Conservation (phyloP, 2,797 vertebrate genomes). For the Phalloptychus januarius region DNA sequence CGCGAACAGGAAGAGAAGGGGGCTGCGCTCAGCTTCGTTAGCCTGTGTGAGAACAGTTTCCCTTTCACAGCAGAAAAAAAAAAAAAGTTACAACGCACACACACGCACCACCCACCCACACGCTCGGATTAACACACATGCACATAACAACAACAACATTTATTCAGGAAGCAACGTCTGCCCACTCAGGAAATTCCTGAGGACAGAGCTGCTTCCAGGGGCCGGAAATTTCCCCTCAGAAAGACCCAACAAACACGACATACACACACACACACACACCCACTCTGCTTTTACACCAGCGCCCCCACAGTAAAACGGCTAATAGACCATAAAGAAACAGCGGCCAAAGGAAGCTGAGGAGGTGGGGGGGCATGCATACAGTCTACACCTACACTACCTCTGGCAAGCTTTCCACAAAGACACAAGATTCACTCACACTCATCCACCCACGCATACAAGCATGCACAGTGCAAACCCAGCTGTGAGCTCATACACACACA, state of each 20-base stretch:
- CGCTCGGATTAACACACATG: constrained; percentile 25
- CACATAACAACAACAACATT: constrained; percentile 81
- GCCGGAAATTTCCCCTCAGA: constrained; percentile 98
- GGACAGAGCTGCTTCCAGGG: constrained; percentile 94
- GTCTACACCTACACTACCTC: constrained; percentile 66
- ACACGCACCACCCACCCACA: constrained; percentile 31
- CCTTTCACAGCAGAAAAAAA: constrained; percentile 86
- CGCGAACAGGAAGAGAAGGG: constrained; percentile 73
- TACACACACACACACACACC: constrained; percentile 19
- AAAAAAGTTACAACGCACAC: constrained; percentile 37
- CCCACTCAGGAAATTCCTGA: constrained; percentile 99
- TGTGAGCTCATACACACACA: constrained; percentile 31
- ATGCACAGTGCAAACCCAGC: constrained; percentile 65
- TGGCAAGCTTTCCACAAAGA: constrained; percentile 65
- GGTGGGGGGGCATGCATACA: constrained; percentile 23
- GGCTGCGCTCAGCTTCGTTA: constrained; percentile 58
- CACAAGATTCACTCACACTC: constrained; percentile 68
- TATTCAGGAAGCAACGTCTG: constrained; percentile 96
- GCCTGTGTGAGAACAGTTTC: constrained; percentile 87
- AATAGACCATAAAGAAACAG: constrained; percentile 45
- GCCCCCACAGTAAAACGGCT: constrained; percentile 36
- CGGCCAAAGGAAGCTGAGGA: constrained; percentile 31
- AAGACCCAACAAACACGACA: constrained; percentile 65
- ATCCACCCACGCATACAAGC: constrained; percentile 71
- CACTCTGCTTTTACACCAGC: constrained; percentile 28